Conservation (phyloP, 2,113 vertebrate species). For the Carassius gibelio region DNA sequence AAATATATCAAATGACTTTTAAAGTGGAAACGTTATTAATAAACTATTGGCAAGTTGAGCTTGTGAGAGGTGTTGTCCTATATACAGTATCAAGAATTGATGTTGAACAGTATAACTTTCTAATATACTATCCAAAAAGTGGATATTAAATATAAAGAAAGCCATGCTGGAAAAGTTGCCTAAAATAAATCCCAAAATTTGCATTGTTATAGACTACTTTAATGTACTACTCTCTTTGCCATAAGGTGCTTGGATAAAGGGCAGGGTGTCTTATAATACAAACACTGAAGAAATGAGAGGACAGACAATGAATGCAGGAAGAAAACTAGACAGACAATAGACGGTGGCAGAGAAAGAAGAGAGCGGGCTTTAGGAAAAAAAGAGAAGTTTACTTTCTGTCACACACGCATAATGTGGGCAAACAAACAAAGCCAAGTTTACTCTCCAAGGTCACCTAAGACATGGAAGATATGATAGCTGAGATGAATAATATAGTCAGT, state of each 20-base stretch:
- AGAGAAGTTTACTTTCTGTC: not conserved
- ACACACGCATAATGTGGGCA: not conserved
- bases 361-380: not conserved
- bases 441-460: slow-evolving; percentile 42
- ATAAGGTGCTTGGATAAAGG: not conserved
- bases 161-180: not conserved
- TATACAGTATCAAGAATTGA: no score
- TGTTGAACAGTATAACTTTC: no score
- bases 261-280: not conserved
- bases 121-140: not conserved
- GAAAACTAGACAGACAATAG: not conserved
- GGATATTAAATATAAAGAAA: not conserved
- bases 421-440: slow-evolving; percentile 31
- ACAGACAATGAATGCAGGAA: not conserved
- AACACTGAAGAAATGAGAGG: not conserved
- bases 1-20: no score
- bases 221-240: slow-evolving; percentile 1
- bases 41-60: no score
- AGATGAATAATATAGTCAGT: slow-evolving; percentile 44
- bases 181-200: not conserved
- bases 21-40: no score
- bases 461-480: slow-evolving; percentile 35
- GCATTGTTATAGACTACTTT: not conserved
- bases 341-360: not conserved
- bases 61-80: no score